phyloP scores from a whole-genome alignment of 2,888 invertebrate species.

The Girardia tigrina region DNA sequence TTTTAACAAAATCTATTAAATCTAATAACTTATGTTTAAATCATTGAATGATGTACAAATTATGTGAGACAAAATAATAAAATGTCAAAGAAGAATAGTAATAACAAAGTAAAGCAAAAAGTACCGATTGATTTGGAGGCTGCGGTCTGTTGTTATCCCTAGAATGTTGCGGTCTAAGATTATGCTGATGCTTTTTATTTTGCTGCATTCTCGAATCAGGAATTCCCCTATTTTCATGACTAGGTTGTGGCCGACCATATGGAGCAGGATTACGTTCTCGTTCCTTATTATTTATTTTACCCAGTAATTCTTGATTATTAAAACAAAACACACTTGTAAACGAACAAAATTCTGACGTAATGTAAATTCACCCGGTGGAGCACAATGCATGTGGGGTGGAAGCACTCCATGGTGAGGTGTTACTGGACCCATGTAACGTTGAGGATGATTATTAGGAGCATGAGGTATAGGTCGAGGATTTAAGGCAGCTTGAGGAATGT shows the following conservation, averaged over 20 bases:
- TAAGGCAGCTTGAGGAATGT: constrained; percentile 24
- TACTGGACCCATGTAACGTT: constrained; percentile 14
- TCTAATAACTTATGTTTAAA: no score
- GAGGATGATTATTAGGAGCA: constrained; percentile 3
- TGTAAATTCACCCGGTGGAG: constrained; percentile 62
- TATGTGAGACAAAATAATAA: no score
- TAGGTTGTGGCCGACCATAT: background rate
- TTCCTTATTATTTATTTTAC: no score
- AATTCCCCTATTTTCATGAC: background rate
- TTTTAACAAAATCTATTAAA: no score
- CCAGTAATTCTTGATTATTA: no score
- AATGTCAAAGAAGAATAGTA: background rate
- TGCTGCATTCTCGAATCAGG: background rate
- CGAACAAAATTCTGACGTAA: constrained; percentile 91
- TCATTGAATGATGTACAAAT: no score
- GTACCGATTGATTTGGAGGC: background rate
- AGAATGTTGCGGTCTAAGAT: background rate
- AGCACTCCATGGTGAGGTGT: constrained; percentile 19
- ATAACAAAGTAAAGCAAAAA: background rate
- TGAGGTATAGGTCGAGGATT: constrained; percentile 34
- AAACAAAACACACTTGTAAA: constrained; percentile 63
- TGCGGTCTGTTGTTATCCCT: background rate
- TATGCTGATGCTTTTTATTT: constrained; percentile 7
- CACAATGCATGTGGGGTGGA: background rate
- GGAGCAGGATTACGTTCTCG: background rate